phyloP scores from a whole-genome alignment of 2,888 invertebrate genomes.

The Dichetophora obliterata region DNA sequence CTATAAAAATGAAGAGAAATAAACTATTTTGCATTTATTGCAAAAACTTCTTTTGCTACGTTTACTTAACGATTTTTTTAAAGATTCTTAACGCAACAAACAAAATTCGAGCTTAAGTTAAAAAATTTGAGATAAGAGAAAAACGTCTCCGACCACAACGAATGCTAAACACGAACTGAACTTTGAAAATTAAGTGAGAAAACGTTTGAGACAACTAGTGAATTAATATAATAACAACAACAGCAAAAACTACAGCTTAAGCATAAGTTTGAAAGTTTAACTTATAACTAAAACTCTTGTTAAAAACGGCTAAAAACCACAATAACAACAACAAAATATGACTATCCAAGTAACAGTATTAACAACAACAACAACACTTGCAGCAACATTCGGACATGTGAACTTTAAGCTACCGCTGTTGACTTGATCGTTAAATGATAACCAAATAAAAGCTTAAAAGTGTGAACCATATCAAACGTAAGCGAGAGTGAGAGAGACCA shows the following conservation, averaged over 20 bases:
- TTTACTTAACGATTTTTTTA: neutral
- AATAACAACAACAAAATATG: constrained; percentile 42
- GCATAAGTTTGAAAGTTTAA: neutral
- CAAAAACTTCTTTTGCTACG: neutral
- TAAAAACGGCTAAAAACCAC: constrained; percentile 40
- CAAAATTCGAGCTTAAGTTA: neutral
- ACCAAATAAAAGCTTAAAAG: constrained; percentile 7
- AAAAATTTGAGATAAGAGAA: neutral
- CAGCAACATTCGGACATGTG: constrained; percentile 29
- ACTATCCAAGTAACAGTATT: constrained; percentile 6
- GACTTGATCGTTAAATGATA: neutral
- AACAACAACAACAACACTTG: constrained; percentile 24
- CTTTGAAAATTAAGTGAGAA: constrained; percentile 52
- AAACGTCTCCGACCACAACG: constrained; percentile 53
- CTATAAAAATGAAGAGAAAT: too few relatives aligned
- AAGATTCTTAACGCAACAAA: neutral
- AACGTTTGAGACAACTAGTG: constrained; percentile 24
- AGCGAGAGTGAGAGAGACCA: neutral
- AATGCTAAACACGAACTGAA: constrained; percentile 63
- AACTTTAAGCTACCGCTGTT: constrained; percentile 33
- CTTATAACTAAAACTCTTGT: constrained; percentile 40
- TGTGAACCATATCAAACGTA: neutral
- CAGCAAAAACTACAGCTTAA: constrained; percentile 24
- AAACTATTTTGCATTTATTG: too few relatives aligned
- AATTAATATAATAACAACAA: constrained; percentile 5